These are phyloP conservation scores for Drosophila pallidifrons DNA, from an alignment of 1,140 invertebrate genomes.

Conservation along the genomic window DNA sequence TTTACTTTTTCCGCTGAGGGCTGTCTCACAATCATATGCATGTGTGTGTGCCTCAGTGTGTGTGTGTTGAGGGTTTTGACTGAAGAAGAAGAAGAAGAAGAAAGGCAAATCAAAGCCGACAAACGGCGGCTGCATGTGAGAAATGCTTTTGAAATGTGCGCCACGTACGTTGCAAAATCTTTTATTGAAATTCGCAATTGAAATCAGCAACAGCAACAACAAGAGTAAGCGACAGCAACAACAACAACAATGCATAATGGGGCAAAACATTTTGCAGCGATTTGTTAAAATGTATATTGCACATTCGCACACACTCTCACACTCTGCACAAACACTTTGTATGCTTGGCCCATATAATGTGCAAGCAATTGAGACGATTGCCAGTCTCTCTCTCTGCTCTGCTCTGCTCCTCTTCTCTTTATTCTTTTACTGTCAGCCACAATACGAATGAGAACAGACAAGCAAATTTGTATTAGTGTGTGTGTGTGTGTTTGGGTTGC, in stretches of 20 bases:
- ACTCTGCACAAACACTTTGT: constrained; percentile 16
- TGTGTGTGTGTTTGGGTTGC: constrained; percentile 6
- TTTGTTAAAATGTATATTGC: constrained; percentile 63
- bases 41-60: not conserved
- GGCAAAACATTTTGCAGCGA: constrained; percentile 71
- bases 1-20: constrained; percentile 26
- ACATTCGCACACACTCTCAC: constrained; percentile 23
- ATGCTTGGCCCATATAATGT: constrained; percentile 41
- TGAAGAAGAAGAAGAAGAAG: constrained; percentile 7
- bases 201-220: constrained; percentile 52
- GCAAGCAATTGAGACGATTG: constrained; percentile 55
- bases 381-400: constrained; percentile 15
- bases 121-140: constrained; percentile 58
- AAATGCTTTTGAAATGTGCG: constrained; percentile 77
- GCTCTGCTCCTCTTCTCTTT: not conserved
- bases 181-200: constrained; percentile 53
- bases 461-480: too few relatives aligned
- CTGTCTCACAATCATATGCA: not conserved
- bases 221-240: constrained; percentile 31
- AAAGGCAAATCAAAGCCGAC: constrained; percentile 39
- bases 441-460: not conserved
- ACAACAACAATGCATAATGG: constrained; percentile 54
- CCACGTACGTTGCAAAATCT: constrained; percentile 71
- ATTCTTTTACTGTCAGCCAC: constrained; percentile 20
- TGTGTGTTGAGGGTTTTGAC: constrained; percentile 15